Base-by-base conservation (phyloP, 2,888 invertebrate genomes). In the Diadromus collaris region DNA sequence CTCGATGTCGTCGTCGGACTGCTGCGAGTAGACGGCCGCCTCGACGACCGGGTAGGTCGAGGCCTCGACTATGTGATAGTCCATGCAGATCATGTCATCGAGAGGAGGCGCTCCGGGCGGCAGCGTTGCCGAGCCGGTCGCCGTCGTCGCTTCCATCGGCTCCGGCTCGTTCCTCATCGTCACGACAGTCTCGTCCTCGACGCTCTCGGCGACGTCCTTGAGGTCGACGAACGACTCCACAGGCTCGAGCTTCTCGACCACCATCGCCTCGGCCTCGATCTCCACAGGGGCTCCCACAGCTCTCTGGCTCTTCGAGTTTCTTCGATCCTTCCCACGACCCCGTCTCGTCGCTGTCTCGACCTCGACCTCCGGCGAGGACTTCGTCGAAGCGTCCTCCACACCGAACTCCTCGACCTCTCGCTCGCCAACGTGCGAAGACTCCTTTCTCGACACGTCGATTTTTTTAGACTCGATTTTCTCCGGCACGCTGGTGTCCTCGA, bases 1-100 rank as follows among this genome's bases (percentile, higher is more conserved):
- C 38, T 88, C 90, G 21, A 90, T 87, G 21, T 90, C 89, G 10
- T 90, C 90, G 27, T 90, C 90, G 0, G 88, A 89, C 48, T 87
- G 88, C 34, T 84, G 83, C 2, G 82, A 75, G 34, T 81, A 82
- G 0, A 73, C 64, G 1, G 70, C 34, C 1, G 86, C 83, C 27
- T 85, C 85, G 13, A 54, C 65, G 19, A 13, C 13, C 13, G 76
- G 76, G 21, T 69, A 77, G 21, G 73, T 74, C 27, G 69, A 41
- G 1, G 78, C 78, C 4, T 89, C 88, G 1, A 88, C 82, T 21
- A 87, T 84, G n/a, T 88, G 88, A 77, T 87, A 89, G 73, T 89
- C 88, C 68, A 85, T 84, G 6, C 86, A 85, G 13, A 83, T 83
- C n/a, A 88, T 84, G 38, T 89, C 85, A 21, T 86, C 84, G 9